These are phyloP conservation scores for Gopherus evgoodei DNA, from an alignment of 2,113 vertebrate genomes.

Conservation along the genomic window DNA sequence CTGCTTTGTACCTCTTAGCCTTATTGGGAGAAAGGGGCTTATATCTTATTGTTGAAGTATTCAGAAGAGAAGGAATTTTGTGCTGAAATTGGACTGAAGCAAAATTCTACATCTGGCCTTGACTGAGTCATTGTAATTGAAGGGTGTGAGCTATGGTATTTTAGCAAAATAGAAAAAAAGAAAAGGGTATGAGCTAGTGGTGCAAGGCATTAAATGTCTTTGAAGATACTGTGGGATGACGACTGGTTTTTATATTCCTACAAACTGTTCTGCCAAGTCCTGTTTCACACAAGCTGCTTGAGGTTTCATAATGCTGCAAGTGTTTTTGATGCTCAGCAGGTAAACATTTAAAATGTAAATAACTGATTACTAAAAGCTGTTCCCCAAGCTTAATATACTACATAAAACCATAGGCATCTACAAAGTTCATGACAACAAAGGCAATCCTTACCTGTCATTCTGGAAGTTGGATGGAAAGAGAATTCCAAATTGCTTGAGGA, in stretches of 20 bases:
- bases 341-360: background rate
- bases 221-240: background rate
- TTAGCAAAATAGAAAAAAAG: background rate
- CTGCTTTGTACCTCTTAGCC: background rate
- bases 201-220: background rate
- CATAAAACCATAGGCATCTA: background rate
- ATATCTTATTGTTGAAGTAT: background rate
- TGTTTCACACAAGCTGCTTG: conserved; percentile 16
- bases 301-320: background rate
- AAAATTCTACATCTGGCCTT: background rate
- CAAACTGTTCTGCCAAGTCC: background rate
- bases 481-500: background rate
- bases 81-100: background rate
- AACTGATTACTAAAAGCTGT: background rate
- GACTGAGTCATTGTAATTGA: background rate
- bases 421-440: background rate
- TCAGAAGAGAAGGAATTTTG: background rate
- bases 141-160: background rate
- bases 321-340: background rate
- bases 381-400: background rate
- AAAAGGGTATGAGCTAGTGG: background rate
- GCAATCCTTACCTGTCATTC: background rate
- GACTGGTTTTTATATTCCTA: background rate
- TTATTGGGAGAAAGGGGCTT: background rate
- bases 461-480: conserved; percentile 2